phyloP scores from a whole-genome alignment of 2,113 vertebrate species.

The Myotis davidii region DNA sequence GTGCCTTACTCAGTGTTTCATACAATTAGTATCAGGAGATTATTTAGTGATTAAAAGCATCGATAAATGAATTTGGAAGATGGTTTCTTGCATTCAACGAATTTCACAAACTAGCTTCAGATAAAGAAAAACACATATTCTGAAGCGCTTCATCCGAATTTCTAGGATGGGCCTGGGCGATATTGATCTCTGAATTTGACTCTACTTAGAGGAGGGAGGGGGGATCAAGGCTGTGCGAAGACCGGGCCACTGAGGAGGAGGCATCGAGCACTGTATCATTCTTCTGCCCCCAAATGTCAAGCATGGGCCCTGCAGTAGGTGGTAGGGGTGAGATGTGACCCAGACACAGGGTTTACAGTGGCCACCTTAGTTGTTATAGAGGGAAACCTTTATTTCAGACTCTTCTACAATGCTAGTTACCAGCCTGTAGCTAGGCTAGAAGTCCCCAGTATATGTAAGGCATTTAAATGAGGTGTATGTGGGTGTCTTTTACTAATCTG shows the following conservation, averaged over 20 bases:
- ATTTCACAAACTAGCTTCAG: not conserved
- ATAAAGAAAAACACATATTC: not conserved
- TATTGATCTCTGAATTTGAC: not conserved
- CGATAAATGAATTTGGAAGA: slow-evolving; percentile 16
- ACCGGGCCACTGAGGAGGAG: not conserved
- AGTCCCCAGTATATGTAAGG: not conserved
- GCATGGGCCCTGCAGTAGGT: not conserved
- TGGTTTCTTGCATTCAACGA: not conserved
- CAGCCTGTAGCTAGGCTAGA: not conserved
- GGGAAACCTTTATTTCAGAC: not conserved
- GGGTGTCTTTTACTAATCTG: slow-evolving; percentile 12
- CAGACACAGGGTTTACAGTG: not conserved
- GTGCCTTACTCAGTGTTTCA: not conserved
- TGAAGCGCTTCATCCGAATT: not conserved
- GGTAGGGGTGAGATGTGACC: not conserved
- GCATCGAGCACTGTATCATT: not conserved
- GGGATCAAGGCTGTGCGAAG: not conserved
- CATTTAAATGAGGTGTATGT: not conserved
- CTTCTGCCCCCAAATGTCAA: not conserved
- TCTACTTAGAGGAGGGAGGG: not conserved
- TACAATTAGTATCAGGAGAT: not conserved
- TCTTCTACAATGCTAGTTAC: not conserved
- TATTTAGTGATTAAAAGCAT: slow-evolving; percentile 28
- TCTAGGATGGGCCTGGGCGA: not conserved
- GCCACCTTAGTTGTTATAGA: not conserved